Percentiles rank a stretch among this genome's conserved stretches.
Evolutionary conservation across 2,888 invertebrate species (phyloP).

Genomic region (Tiliacea aurago): DNA sequence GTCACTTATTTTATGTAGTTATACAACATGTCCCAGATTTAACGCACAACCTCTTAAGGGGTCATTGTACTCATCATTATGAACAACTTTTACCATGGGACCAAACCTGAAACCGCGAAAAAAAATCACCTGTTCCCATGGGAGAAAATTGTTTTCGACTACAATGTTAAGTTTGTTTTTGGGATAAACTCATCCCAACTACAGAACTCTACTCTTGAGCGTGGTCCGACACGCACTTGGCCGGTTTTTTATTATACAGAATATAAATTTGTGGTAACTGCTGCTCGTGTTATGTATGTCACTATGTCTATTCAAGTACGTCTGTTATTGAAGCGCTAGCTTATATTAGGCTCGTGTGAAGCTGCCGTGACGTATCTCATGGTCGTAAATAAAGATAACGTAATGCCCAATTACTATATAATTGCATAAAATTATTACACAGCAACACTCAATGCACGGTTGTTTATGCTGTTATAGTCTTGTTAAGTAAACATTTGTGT

Average conservation of each 20-base stretch:
- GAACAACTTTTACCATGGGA: too few species aligned
- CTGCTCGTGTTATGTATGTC: neutral
- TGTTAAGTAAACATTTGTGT: conserved; percentile 29
- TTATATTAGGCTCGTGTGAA: conserved; percentile 25
- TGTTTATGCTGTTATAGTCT: conserved; percentile 23
- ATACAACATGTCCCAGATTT: too few species aligned
- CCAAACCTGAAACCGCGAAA: too few species aligned
- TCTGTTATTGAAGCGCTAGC: conserved; percentile 10
- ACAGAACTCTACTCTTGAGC: too few species aligned
- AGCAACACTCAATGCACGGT: conserved; percentile 17
- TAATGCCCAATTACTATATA: conserved; percentile 46
- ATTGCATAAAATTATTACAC: conserved; percentile 44
- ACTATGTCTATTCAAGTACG: conserved; percentile 15
- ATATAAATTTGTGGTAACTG: neutral
- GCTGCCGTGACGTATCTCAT: conserved; percentile 29
- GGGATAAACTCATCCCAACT: too few species aligned
- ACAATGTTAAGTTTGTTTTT: too few species aligned
- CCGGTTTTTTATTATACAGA: too few species aligned
- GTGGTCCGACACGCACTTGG: too few species aligned
- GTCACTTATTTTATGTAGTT: neutral
- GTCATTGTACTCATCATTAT: too few species aligned
- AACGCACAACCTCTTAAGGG: too few species aligned
- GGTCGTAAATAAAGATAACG: conserved; percentile 47
- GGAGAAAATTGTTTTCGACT: too few species aligned
- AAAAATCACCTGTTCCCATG: too few species aligned